A percentile compares a stretch with the other conserved stretches of the same genome.
phyloP scores from a whole-genome alignment of 2,888 invertebrate species.

The Leptinotarsa juncta region DNA sequence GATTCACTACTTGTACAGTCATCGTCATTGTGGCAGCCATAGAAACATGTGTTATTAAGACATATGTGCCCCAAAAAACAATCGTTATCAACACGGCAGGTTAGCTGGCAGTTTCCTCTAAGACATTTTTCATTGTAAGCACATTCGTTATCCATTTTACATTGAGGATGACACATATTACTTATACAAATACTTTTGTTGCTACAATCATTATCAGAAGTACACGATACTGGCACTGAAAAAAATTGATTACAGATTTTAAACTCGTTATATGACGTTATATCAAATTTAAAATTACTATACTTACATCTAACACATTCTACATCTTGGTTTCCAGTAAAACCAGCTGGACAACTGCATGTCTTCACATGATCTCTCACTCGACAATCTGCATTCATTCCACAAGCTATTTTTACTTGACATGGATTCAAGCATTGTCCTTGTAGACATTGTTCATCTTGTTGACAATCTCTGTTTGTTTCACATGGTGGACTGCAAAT shows the following conservation, averaged over 20 bases:
- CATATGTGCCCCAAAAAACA: constrained; percentile 94
- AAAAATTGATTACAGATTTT: neutral
- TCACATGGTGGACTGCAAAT: constrained; percentile 85
- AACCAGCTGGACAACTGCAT: constrained; percentile 86
- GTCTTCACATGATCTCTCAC: constrained; percentile 79
- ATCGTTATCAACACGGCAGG: constrained; percentile 91
- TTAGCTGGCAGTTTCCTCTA: constrained; percentile 85
- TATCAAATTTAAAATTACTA: neutral
- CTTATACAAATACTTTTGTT: constrained; percentile 81
- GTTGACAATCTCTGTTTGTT: constrained; percentile 82
- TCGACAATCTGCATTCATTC: constrained; percentile 83
- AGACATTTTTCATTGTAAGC: constrained; percentile 92
- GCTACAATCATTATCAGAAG: constrained; percentile 76
- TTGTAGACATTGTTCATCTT: constrained; percentile 82
- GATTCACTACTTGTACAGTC: constrained; percentile 89
- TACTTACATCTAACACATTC: constrained; percentile 86
- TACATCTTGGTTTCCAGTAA: constrained; percentile 85
- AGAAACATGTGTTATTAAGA: constrained; percentile 84
- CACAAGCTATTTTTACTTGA: constrained; percentile 80
- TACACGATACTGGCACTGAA: constrained; percentile 83
- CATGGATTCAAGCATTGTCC: constrained; percentile 88
- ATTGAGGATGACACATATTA: constrained; percentile 84
- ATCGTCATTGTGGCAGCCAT: constrained; percentile 87
- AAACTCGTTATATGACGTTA: neutral
- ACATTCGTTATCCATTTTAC: constrained; percentile 82